Percentiles rank a stretch among this genome's conserved stretches.
phyloP scores from a whole-genome alignment of 2,888 invertebrate species.

The Monoplex corrugatus region DNA sequence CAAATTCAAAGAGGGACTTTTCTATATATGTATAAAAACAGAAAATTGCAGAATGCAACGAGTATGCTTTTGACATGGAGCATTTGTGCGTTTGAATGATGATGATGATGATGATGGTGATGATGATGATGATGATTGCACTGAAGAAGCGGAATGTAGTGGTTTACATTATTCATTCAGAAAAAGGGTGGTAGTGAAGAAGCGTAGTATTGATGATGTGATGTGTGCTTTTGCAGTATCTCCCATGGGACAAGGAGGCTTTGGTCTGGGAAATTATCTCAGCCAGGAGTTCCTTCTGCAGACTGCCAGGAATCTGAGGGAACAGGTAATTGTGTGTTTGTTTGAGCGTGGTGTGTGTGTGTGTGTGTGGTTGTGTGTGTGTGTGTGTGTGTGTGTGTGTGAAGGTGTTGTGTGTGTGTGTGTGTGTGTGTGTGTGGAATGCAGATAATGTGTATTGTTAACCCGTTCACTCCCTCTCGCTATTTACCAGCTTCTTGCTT shows the following conservation, averaged over 20 bases:
- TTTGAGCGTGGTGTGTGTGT: background rate
- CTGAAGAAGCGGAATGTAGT: no score
- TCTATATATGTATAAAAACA: no score
- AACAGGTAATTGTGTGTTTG: background rate
- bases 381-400: constrained; percentile 33
- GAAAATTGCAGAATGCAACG: no score
- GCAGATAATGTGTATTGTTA: no score
- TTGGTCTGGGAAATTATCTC: constrained; percentile 40
- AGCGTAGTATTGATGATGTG: background rate
- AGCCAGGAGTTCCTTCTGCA: constrained; percentile 49
- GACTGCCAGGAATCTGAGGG: constrained; percentile 44
- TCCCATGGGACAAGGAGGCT: constrained; percentile 25
- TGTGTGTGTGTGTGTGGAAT: constrained; percentile 61
- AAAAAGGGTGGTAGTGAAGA: background rate
- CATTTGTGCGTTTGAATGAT: no score
- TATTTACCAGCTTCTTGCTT: no score
- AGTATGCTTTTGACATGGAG: no score
- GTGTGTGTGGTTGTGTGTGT: background rate
- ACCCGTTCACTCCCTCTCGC: no score
- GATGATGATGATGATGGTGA: no score
- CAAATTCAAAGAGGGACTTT: no score
- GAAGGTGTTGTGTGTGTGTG: no score
- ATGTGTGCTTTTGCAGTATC: constrained; percentile 2
- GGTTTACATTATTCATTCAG: no score
- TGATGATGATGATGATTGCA: background rate